phyloP scores from a whole-genome alignment of 2,113 vertebrate species.

The Zapus hudsonius region DNA sequence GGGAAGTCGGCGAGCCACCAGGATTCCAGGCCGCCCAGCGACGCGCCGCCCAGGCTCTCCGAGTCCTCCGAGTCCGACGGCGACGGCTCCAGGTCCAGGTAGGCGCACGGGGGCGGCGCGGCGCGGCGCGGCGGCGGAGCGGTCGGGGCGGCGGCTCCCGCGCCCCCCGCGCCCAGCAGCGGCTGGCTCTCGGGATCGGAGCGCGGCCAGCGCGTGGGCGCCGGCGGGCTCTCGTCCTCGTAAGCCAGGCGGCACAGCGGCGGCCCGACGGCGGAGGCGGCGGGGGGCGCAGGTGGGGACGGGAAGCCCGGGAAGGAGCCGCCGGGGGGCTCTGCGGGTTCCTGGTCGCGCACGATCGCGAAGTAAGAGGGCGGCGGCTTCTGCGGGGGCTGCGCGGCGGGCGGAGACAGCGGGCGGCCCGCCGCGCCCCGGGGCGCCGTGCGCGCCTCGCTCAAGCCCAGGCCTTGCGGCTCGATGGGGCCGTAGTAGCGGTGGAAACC shows the following conservation, averaged over 20 bases:
- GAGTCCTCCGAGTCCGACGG: constrained; percentile 88
- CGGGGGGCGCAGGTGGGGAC: constrained; percentile 83
- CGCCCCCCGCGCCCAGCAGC: constrained; percentile 68
- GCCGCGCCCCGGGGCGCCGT: constrained; percentile 86
- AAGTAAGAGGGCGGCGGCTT: constrained; percentile 85
- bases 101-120: constrained; percentile 87
- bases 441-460: constrained; percentile 88
- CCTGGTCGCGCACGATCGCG: constrained; percentile 88
- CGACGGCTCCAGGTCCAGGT: constrained; percentile 87
- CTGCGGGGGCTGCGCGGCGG: constrained; percentile 84
- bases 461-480: constrained; percentile 94
- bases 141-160: constrained; percentile 71
- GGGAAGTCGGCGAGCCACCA: constrained; percentile 89
- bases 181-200: constrained; percentile 79
- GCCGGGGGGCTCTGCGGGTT: constrained; percentile 84
- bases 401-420: constrained; percentile 87
- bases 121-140: constrained; percentile 85
- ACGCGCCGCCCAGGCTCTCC: constrained; percentile 83
- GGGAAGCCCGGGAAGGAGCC: constrained; percentile 84
- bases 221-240: constrained; percentile 82
- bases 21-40: constrained; percentile 83
- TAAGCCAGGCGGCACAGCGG: constrained; percentile 86
- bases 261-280: constrained; percentile 81
- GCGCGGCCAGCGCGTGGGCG: constrained; percentile 76
- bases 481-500: constrained; percentile 95